phyloP scores from a whole-genome alignment of 2,888 invertebrate genomes.

The Perithous albicinctus region DNA sequence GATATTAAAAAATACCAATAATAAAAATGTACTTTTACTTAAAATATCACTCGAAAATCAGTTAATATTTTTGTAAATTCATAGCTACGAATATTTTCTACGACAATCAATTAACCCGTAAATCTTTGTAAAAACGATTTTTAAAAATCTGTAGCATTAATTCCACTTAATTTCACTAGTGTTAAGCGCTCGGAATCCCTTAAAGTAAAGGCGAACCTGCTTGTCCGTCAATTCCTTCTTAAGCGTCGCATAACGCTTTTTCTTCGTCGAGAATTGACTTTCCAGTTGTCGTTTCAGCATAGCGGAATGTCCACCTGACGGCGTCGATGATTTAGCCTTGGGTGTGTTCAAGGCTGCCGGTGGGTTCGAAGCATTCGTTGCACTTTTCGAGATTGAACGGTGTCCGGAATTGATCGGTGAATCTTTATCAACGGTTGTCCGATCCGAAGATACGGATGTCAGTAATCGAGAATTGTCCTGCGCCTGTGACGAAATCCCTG shows the following conservation, averaged over 20 bases:
- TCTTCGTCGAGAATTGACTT: slow-evolving; percentile 74
- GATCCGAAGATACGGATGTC: slow-evolving; percentile 46
- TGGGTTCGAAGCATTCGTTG: slow-evolving; percentile 33
- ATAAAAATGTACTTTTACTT: no score
- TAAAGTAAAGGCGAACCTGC: slow-evolving; percentile 70
- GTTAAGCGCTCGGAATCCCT: no score
- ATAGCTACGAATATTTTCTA: no score
- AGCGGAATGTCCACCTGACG: slow-evolving; percentile 47
- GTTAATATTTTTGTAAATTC: no score
- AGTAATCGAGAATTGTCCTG: slow-evolving; percentile 27
- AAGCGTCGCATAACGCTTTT: slow-evolving; percentile 71
- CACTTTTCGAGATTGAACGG: slow-evolving; percentile 60
- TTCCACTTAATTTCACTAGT: no score
- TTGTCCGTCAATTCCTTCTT: slow-evolving; percentile 75
- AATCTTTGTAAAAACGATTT: no score
- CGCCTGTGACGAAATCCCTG: background rate
- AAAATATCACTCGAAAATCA: no score
- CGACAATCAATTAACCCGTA: no score
- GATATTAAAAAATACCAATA: no score
- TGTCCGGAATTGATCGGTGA: slow-evolving; percentile 53
- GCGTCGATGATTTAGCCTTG: slow-evolving; percentile 58
- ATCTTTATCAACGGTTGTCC: slow-evolving; percentile 2
- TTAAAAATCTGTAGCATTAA: no score
- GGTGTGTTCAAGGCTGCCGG: slow-evolving; percentile 41
- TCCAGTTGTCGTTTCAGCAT: slow-evolving; percentile 74